Percentiles rank a stretch among this genome's conserved stretches.
Evolutionary conservation across 2,888 invertebrate species (phyloP).

Genomic region (Drosophila atroscutellata): DNA sequence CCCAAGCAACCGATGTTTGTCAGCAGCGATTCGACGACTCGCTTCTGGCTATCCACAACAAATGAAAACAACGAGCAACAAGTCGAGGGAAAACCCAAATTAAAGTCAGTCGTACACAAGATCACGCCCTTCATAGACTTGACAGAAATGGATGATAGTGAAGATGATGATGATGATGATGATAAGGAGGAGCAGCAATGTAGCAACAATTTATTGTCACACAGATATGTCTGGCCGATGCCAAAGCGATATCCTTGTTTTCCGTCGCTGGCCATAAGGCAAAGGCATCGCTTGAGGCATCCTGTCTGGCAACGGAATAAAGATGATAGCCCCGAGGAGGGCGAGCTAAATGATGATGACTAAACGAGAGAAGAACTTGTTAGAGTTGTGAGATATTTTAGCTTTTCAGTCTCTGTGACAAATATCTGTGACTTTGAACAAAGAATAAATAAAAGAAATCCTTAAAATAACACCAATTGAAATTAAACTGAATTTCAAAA

Average conservation of each 20-base stretch:
- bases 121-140: slow-evolving; percentile 33
- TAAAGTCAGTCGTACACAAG: slow-evolving; percentile 2
- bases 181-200: too few species aligned
- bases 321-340: slow-evolving; percentile 39
- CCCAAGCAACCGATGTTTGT: slow-evolving; percentile 56
- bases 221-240: neutral
- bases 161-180: neutral
- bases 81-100: neutral
- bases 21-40: slow-evolving; percentile 37
- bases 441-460: neutral
- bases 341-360: slow-evolving; percentile 43
- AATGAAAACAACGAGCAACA: slow-evolving; percentile 4
- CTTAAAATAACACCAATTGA: neutral
- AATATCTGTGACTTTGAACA: neutral
- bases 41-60: slow-evolving; percentile 51
- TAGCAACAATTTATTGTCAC: neutral
- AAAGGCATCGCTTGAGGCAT: neutral
- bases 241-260: slow-evolving; percentile 3
- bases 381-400: neutral
- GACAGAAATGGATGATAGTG: slow-evolving; percentile 8
- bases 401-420: neutral
- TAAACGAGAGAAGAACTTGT: neutral
- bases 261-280: neutral
- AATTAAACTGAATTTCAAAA: neutral
- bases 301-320: neutral